phyloP scores from a whole-genome alignment of 2,888 invertebrate genomes.

The Sarcophaga rosellei region DNA sequence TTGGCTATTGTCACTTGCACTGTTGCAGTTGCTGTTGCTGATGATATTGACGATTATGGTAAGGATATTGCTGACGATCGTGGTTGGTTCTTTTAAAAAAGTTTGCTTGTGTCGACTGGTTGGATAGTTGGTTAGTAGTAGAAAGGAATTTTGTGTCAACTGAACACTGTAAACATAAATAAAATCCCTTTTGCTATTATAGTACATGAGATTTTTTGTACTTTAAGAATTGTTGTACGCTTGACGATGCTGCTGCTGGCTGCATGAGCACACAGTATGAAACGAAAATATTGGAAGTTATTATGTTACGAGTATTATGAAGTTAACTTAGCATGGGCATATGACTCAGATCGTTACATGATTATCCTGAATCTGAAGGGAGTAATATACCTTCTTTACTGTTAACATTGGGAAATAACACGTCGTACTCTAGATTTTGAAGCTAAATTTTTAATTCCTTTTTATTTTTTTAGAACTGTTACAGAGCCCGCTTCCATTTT shows the following conservation, averaged over 20 bases:
- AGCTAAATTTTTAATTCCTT: too few relatives aligned
- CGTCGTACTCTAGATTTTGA: too few relatives aligned
- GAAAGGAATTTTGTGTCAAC: constrained; percentile 72
- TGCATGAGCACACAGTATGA: neutral
- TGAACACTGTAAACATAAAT: constrained; percentile 78
- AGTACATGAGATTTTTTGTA: neutral
- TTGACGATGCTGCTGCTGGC: constrained; percentile 17
- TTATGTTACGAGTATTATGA: too few relatives aligned
- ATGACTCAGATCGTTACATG: too few relatives aligned
- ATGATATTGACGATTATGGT: constrained; percentile 37
- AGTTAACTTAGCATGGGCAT: too few relatives aligned
- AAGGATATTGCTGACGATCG: constrained; percentile 24
- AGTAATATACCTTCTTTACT: too few relatives aligned
- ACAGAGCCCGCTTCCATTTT: too few relatives aligned
- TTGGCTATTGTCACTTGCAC: constrained; percentile 1
- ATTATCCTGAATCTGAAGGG: too few relatives aligned
- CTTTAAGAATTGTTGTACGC: neutral
- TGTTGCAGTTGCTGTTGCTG: constrained; percentile 23
- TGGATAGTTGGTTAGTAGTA: constrained; percentile 7
- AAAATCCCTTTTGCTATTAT: constrained; percentile 74
- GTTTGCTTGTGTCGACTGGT: constrained; percentile 10
- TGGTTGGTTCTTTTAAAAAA: constrained; percentile 34
- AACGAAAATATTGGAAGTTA: too few relatives aligned
- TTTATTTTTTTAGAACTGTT: too few relatives aligned
- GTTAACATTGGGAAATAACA: too few relatives aligned